Base-by-base conservation (phyloP, 1,140 invertebrate species). In the Rhopalosiphum padi region DNA sequence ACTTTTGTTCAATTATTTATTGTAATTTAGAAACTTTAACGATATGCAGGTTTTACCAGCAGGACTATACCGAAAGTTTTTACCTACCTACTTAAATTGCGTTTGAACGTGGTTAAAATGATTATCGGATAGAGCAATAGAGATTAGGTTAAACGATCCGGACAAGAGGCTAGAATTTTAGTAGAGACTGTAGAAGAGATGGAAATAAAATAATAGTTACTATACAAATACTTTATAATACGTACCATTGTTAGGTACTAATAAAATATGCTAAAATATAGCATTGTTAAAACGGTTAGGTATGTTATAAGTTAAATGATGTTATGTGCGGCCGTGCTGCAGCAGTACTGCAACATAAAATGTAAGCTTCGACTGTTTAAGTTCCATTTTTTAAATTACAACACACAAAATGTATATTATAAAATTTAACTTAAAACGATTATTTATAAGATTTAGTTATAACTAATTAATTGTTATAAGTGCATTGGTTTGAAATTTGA, bases 1-100 rank as follows among this genome's bases (percentile, higher is more conserved):
- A 88, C 18, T 88, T 88, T 88, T 35, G 46, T 88, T 51, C 86
- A 35, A 88, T 88, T 51, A 88, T 88, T 88, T 88, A 88, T 88
- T 51, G 46, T 88, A 88, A 88, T 88, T 87, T 88, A 51, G 30
- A 51, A 88, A 88, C 30, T 88, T 88, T 88, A 88, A 88, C 37
- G 85, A 41, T 37, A 83, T 37, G 35, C 82, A 35, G 48, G 48
- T 51, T 51, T 51, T 51, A 51, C 48, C 48, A 51, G 48, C 48
- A 51, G 35, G 35, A 11, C 35, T 41, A 11, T 11, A 37, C 82
- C 7, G 37, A 87, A n/a, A 43, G 25, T n/a, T 48, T 88, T 88
- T 88, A 51, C 46, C 46, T 51, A 51, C 46, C 86, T 35, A 48
- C 15, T 22, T n/a, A 48, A n/a, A 88, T 51, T 51, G 6, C 30